These are phyloP conservation scores for Fundulus diaphanus DNA, from an alignment of 2,797 vertebrate species.

Conservation along the genomic window DNA sequence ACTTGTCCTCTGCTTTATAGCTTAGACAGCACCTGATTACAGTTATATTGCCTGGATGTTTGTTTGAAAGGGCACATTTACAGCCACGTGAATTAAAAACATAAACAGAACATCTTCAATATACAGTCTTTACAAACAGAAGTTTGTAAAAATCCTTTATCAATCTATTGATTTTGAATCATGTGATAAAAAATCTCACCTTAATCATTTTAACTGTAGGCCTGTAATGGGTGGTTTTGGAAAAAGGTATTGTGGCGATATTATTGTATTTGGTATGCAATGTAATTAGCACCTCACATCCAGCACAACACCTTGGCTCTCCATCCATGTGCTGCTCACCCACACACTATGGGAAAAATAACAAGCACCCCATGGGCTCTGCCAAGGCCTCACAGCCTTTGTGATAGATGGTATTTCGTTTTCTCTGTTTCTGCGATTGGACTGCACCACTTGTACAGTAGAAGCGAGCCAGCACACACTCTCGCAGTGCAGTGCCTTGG, in stretches of 20 bases:
- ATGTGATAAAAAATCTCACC: neutral
- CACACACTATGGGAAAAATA: conserved; percentile 66
- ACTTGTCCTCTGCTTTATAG: no score
- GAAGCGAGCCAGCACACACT: conserved; percentile 1
- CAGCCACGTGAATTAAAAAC: no score
- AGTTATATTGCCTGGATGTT: no score
- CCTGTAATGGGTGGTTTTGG: neutral
- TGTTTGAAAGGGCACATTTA: no score
- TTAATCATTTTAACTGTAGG: neutral
- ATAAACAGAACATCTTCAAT: no score
- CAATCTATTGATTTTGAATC: neutral
- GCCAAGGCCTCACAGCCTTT: conserved; percentile 60
- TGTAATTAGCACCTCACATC: conserved; percentile 42
- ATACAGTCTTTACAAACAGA: neutral
- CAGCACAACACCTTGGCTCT: conserved; percentile 34
- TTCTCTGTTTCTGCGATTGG: conserved; percentile 53
- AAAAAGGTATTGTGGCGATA: conserved; percentile 14
- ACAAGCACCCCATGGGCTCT: conserved; percentile 60
- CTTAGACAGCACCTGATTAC: no score
- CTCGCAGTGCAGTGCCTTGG: conserved; percentile 30
- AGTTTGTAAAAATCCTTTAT: neutral
- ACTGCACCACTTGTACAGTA: conserved; percentile 25
- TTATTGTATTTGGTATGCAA: conserved; percentile 9
- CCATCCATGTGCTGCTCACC: conserved; percentile 45
- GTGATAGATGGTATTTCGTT: conserved; percentile 68